A percentile compares a stretch with the other conserved stretches of the same genome.
Evolutionary conservation across 2,113 vertebrate genomes (phyloP).

Genomic region (Calidris pugnax): DNA sequence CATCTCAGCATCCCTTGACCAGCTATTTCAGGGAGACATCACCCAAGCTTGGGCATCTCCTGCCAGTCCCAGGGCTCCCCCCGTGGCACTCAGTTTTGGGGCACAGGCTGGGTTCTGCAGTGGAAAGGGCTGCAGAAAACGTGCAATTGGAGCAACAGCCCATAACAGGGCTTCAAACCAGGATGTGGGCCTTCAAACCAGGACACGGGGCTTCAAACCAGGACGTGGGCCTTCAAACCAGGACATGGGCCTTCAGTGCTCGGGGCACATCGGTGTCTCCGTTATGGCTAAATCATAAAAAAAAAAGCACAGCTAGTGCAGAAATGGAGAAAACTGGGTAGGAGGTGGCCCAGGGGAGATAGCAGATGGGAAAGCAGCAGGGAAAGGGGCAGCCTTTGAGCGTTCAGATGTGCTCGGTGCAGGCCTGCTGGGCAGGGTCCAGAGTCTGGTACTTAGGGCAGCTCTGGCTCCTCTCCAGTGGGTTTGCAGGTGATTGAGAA

Average conservation of each 20-base stretch:
- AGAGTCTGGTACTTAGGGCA: background rate
- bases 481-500: background rate
- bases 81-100: background rate
- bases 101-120: background rate
- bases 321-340: background rate
- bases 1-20: background rate
- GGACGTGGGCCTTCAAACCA: background rate
- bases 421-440: background rate
- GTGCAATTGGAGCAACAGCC: background rate
- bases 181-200: background rate
- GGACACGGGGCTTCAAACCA: background rate
- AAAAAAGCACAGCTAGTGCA: background rate
- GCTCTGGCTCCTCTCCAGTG: background rate
- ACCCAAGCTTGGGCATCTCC: background rate
- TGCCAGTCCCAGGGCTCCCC: background rate
- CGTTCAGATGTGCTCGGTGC: background rate
- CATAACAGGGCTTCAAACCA: fast-evolving
- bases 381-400: background rate
- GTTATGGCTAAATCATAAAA: background rate
- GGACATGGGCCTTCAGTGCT: background rate
- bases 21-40: background rate
- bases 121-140: background rate
- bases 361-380: background rate
- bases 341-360: background rate
- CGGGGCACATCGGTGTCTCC: fast-evolving